A percentile compares a stretch with the other conserved stretches of the same genome.
phyloP scores from a whole-genome alignment of 2,797 vertebrate genomes.

The Anomalospiza imberbis region DNA sequence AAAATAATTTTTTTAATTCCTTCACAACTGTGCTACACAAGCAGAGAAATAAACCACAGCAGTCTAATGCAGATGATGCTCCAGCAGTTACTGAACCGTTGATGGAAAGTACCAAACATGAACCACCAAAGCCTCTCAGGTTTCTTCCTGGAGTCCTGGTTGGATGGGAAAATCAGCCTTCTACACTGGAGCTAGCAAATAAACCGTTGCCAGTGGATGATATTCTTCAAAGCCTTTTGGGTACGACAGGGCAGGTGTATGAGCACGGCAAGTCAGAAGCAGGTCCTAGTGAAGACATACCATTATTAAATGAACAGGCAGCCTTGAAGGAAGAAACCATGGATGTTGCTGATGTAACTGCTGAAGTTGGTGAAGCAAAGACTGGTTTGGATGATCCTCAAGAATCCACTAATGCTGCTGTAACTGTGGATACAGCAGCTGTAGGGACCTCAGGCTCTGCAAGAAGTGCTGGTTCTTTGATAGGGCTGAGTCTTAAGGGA shows the following conservation, averaged over 20 bases:
- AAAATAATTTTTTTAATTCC: slow-evolving; percentile 87
- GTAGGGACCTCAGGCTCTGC: slow-evolving; percentile 62
- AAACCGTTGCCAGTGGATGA: slow-evolving; percentile 77
- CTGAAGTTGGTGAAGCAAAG: slow-evolving; percentile 68
- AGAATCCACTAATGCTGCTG: slow-evolving; percentile 42
- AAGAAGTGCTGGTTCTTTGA: slow-evolving; percentile 66
- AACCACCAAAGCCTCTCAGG: slow-evolving; percentile 86
- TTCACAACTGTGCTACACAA: slow-evolving; percentile 82
- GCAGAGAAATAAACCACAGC: slow-evolving; percentile 81
- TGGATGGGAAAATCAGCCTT: slow-evolving; percentile 89
- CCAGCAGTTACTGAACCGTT: slow-evolving; percentile 74
- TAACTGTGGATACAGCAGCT: slow-evolving; percentile 21
- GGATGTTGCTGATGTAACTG: slow-evolving; percentile 61
- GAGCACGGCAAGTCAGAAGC: slow-evolving; percentile 66
- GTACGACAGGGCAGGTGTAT: slow-evolving; percentile 63
- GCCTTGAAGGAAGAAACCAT: slow-evolving; percentile 55
- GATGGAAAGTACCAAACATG: slow-evolving; percentile 78
- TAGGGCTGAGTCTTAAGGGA: slow-evolving; percentile 85
- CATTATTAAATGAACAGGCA: slow-evolving; percentile 65
- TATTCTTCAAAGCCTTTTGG: slow-evolving; percentile 78
- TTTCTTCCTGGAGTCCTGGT: slow-evolving; percentile 96
- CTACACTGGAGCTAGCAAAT: slow-evolving; percentile 82
- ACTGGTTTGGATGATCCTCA: slow-evolving; percentile 26
- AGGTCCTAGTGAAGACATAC: slow-evolving; percentile 69
- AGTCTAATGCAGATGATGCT: slow-evolving; percentile 72